Percentiles rank a stretch among this genome's conserved stretches.
Evolutionary conservation across 1,140 invertebrate genomes (phyloP).

Genomic region (Conopomorpha cramerella): DNA sequence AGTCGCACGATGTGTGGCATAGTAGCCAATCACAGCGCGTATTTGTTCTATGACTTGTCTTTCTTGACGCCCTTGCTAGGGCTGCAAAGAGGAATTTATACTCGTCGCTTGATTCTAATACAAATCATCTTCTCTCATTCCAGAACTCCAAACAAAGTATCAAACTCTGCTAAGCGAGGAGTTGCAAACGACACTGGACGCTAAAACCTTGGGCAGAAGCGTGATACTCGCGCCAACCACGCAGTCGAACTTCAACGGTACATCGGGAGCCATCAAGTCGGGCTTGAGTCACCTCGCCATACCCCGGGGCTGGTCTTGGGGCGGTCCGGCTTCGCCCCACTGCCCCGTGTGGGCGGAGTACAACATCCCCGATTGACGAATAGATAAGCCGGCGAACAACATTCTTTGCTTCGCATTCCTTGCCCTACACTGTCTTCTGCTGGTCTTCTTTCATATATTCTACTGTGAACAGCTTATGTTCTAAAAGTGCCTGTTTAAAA

Average conservation of each 20-base stretch:
- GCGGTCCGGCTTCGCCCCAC: conserved; percentile 72
- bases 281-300: conserved; percentile 79
- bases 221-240: conserved; percentile 25
- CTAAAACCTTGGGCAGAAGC: conserved; percentile 17
- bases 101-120: too few relatives aligned
- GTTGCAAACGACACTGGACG: conserved; percentile 27
- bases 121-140: conserved; percentile 8
- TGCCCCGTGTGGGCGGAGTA: conserved; percentile 73
- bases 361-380: conserved; percentile 43
- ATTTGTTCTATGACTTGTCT: too few relatives aligned
- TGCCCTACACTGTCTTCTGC: conserved; percentile 16
- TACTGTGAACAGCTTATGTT: too few relatives aligned
- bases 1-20: too few relatives aligned
- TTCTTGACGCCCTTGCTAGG: too few relatives aligned
- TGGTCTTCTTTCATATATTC: conserved; percentile 14
- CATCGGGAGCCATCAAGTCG: conserved; percentile 66
- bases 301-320: conserved; percentile 80
- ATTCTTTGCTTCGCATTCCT: conserved; percentile 13
- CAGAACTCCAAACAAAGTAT: conserved; percentile 26
- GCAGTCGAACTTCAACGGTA: conserved; percentile 48
- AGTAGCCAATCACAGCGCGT: too few relatives aligned
- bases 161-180: conserved; percentile 33
- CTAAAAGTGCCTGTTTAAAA: too few relatives aligned
- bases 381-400: conserved; percentile 10
- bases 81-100: too few relatives aligned